These are phyloP conservation scores for Drosophila pseudotakahashii DNA, from an alignment of 2,888 invertebrate genomes.

Conservation along the genomic window DNA sequence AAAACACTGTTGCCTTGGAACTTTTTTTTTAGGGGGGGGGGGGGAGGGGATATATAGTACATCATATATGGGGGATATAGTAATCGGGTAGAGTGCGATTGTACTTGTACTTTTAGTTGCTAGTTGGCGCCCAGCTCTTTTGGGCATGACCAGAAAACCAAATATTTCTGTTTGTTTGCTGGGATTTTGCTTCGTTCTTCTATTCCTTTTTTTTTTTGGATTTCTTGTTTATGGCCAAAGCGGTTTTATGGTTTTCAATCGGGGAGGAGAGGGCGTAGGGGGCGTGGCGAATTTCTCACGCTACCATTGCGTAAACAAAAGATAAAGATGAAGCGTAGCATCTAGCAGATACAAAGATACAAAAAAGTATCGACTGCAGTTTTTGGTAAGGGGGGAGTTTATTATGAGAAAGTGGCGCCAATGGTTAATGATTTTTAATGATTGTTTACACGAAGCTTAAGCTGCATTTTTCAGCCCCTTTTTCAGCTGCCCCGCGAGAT, in stretches of 20 bases:
- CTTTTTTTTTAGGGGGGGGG: not conserved
- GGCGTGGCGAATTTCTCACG: constrained; percentile 65
- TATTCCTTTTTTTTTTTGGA: constrained; percentile 15
- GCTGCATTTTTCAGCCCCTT: constrained; percentile 13
- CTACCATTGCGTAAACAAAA: constrained; percentile 63
- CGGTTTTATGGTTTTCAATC: constrained; percentile 40
- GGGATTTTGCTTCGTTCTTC: constrained; percentile 37
- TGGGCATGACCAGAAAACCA: constrained; percentile 73
- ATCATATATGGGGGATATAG: constrained; percentile 1
- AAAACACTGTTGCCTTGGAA: constrained; percentile 47
- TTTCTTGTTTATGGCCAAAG: constrained; percentile 40
- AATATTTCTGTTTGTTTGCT: constrained; percentile 60
- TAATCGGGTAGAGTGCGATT: too few relatives aligned
- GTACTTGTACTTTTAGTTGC: constrained; percentile 12
- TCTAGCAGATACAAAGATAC: constrained; percentile 3
- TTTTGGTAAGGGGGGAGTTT: constrained; percentile 39
- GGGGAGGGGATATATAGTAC: not conserved
- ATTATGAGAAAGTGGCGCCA: constrained; percentile 81
- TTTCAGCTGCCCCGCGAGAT: constrained; percentile 51
- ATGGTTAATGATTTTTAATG: constrained; percentile 67
- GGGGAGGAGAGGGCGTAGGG: constrained; percentile 3
- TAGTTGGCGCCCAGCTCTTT: constrained; percentile 68
- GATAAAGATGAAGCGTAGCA: constrained; percentile 22
- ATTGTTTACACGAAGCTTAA: constrained; percentile 50
- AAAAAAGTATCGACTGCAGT: constrained; percentile 9